Base-by-base conservation (phyloP, 2,113 vertebrate species). In the Cromileptes altivelis region DNA sequence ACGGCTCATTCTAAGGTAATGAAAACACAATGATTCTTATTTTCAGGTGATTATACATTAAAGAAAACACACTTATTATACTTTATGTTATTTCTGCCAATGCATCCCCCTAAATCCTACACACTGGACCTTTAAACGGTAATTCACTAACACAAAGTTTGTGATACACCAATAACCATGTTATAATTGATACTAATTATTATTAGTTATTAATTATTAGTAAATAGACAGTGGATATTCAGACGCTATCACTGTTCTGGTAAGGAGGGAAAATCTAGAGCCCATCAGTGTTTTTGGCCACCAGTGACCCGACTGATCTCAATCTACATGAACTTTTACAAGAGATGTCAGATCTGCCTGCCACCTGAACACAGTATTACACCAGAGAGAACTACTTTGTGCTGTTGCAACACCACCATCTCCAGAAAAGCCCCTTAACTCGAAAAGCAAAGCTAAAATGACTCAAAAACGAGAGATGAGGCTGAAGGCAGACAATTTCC, bases 401-500 rank as follows among this genome's bases (percentile, higher is more conserved):
- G n/a, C 56, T 68, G 61, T 61, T 67, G 56, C 11, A 60, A 61
- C 40, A 37, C 27, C 30, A 13, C 53, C 37, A 64, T 81, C 49
- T 81, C 42, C 27, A 73, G 33, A 49, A 73, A 67, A 63, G 53
- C 13, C 23, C 4, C 15, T 71, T 53, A 76, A 64, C 52, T 58
- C 4, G 4, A 75, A 71, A 69, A 78, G 55, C 37, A 78, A 71
- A 78, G 27, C 21, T 8, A 25, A 71, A 80, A 81, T 67, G 23
- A 57, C 56, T 18, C 15, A 60, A 68, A 69, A 55, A 49, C 0
- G 2, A 64, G 21, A 47, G 47, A 64, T 2, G 69, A 76, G 37
- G 55, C 73, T 64, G 62, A 68, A 83, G 69, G 37, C 15, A 57
- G 79, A 62, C 78, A 18, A 72, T 82, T 84, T 86, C 37, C 76